Base-by-base conservation (phyloP, 1,140 invertebrate genomes). In the Leguminivora glycinivorella region DNA sequence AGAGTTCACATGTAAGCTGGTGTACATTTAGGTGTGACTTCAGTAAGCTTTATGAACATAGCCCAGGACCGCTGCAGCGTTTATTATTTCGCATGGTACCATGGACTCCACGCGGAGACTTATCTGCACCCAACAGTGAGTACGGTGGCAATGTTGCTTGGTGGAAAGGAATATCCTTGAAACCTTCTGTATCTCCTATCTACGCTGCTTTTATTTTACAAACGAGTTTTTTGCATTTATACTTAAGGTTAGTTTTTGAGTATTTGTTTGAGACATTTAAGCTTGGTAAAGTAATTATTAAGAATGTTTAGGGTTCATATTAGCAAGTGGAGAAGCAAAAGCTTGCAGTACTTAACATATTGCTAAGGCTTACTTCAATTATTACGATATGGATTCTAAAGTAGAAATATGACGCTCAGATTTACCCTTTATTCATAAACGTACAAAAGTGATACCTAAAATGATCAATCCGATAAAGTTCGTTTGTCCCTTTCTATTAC, bases 1-100 rank as follows among this genome's bases (percentile, higher is more conserved):
- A 52, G 47, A 52, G 47, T 6, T 52, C 47, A 52, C 19, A 52
- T n/a, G 17, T 52, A 52, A 22, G 22, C 47, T 52, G 47, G 47
- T 52, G 9, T 10, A n/a, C 5, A n/a, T 10, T 52, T 22, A 52
- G 3, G 7, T 22, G 19, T 9, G 6, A 43, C 4, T n/a, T 43
- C 5, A 4, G 17, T 9, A 52, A 10, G 47, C 19, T 10, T 17
- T 52, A 1, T 4, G 47, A 52, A 9, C 10, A 22, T 1, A 10
- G 1, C 19, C 19, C 19, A 9, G 47, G 47, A 29, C 4, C 17
- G 9, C 4, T 63, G 58, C 58, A 63, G 5, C 26, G 58, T 63
- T 63, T 63, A 63, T 63, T 63, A 34, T 29, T 17, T 31, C 0
- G 25, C 26, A n/a, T 25, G 31, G 58, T n/a, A 29, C 58, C 26